Conservation (phyloP, 1,140 invertebrate species). For the Psix sp. region DNA sequence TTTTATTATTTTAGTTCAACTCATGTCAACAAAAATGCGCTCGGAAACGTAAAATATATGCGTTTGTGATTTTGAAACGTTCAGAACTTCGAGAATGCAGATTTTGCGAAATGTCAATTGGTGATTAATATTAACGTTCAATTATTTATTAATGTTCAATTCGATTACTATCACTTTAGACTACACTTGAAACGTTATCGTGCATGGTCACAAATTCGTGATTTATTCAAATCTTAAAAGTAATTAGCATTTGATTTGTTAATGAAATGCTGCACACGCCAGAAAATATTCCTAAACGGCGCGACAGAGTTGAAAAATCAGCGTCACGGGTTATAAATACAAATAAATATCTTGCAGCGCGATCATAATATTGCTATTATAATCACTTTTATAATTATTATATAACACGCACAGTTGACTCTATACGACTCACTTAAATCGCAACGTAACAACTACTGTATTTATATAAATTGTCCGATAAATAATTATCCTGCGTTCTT, state of each 20-base stretch:
- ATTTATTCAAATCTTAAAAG: constrained; percentile 2
- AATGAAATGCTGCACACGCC: neutral
- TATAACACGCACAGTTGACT: constrained; percentile 20
- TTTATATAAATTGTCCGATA: constrained; percentile 23
- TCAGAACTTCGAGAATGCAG: constrained; percentile 1
- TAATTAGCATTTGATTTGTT: constrained; percentile 3
- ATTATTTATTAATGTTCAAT: constrained; percentile 24
- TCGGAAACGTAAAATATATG: neutral
- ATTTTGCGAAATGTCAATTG: constrained; percentile 12
- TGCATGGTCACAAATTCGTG: neutral
- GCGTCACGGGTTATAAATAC: constrained; percentile 9
- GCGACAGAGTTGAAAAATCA: neutral
- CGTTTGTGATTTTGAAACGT: constrained; percentile 19
- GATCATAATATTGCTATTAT: constrained; percentile 17
- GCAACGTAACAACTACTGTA: constrained; percentile 19
- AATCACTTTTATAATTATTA: constrained; percentile 18
- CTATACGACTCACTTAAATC: constrained; percentile 36
- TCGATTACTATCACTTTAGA: constrained; percentile 8
- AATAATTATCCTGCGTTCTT: too few relatives aligned
- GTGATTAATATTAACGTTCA: constrained; percentile 24
- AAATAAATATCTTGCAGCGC: constrained; percentile 6
- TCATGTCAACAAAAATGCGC: too few relatives aligned
- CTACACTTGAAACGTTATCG: constrained; percentile 3
- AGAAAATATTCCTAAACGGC: neutral
- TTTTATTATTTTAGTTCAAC: constrained; percentile 7